Conservation (phyloP, 1,140 invertebrate species). For the Homarus americanus region DNA sequence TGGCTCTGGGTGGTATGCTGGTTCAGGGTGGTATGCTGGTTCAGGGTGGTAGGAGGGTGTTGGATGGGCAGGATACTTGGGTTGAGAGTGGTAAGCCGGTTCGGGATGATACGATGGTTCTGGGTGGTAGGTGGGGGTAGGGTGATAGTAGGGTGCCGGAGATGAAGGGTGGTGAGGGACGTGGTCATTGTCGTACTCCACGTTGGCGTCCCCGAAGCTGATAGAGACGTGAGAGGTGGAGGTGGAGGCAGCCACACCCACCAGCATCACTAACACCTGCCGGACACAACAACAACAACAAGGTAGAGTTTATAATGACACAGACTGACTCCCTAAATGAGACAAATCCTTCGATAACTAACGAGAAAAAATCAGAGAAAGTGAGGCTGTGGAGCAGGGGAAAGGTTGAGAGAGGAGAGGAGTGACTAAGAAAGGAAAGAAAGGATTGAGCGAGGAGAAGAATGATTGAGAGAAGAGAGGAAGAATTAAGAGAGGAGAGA, state of each 20-base stretch:
- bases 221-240: slow-evolving; percentile 47
- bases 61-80: too few relatives aligned
- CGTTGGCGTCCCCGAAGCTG: slow-evolving; percentile 33
- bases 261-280: slow-evolving; percentile 22
- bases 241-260: slow-evolving; percentile 2
- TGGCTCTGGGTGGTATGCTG: slow-evolving; percentile 32
- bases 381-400: too few relatives aligned
- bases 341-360: too few relatives aligned
- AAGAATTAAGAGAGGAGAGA: too few relatives aligned
- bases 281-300: too few relatives aligned
- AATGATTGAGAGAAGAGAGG: too few relatives aligned
- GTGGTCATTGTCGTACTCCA: slow-evolving; percentile 35
- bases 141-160: slow-evolving; percentile 22
- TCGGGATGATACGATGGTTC: slow-evolving; percentile 16
- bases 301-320: too few relatives aligned
- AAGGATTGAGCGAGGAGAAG: too few relatives aligned
- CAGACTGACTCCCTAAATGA: too few relatives aligned
- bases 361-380: too few relatives aligned
- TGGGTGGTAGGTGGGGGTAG: background rate
- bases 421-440: too few relatives aligned
- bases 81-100: slow-evolving; percentile 29
- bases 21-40: slow-evolving; percentile 9
- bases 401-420: too few relatives aligned
- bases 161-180: background rate
- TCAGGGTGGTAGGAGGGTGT: slow-evolving; percentile 5